Base-by-base conservation (phyloP, 2,797 vertebrate genomes). In the Scomberomorus guttatus region DNA sequence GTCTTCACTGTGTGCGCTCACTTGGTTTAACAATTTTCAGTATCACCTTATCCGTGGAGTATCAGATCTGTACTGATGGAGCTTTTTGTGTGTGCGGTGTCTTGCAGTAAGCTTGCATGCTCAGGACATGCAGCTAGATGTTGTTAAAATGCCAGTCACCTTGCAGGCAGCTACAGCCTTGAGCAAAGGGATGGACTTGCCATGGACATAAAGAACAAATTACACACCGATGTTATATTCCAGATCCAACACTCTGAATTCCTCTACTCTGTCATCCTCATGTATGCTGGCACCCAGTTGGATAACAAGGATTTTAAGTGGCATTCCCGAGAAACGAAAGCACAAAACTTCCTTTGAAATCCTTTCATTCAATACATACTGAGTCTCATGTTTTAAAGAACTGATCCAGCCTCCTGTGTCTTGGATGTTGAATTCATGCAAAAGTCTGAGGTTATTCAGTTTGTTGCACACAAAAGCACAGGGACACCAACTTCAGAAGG, bases 351-450 rank as follows among this genome's bases (percentile, higher is more conserved):
- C 57, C 46, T 79, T 76, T 74, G 72, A 83, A 88, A 81, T 67
- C 18, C 29, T 60, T 72, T 79, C 17, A 69, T 72, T 75, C 50
- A 59, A 22, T 46, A 24, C 71, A 72, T 24, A 54, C 69, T 48
- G 65, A 24, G 25, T 34, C 39, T 74, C 25, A 17, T 67, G 24
- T 68, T 72, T 85, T 15, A 60, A 72, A 72, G 70, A 81, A 73
- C 34, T 75, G 54, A 75, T 76, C 75, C 3, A 22, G 63, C 27
- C 29, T 55, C 27, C 29, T 55, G 55, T 46, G 58, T 64, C 50
- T 86, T 59, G 71, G 64, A 80, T 81, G 65, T 65, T 72, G 59
- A 81, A 86, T 91, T 79, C 71, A 78, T 70, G 69, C 63, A 79
- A 62, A 70, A 65, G 54, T 81, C 55, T 75, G 72, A 76, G 77